phyloP scores from a whole-genome alignment of 1,140 invertebrate genomes.

The Centruroides sculpturatus region DNA sequence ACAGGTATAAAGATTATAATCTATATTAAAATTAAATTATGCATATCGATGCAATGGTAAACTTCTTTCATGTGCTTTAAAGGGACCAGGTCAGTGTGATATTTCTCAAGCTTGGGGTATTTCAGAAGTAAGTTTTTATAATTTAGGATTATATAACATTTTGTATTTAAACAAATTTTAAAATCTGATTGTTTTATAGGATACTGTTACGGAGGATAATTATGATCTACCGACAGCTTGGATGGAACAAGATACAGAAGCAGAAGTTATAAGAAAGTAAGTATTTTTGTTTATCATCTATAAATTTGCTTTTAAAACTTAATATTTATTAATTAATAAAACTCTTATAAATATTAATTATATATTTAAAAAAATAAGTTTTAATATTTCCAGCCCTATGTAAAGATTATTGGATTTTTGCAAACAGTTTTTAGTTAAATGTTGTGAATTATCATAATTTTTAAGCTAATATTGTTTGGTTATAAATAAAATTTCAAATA shows the following conservation, averaged over 20 bases:
- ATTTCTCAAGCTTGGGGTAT: conserved; percentile 24
- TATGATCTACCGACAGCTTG: conserved; percentile 30
- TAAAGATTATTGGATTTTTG: too few species aligned
- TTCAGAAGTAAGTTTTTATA: conserved; percentile 16
- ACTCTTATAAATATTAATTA: too few species aligned
- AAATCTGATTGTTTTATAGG: conserved; percentile 9
- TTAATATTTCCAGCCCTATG: too few species aligned
- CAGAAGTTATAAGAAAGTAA: conserved; percentile 21
- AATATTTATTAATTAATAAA: too few species aligned
- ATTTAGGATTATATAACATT: background rate
- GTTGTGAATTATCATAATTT: too few species aligned
- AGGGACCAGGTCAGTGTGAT: conserved; percentile 20
- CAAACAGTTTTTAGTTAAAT: too few species aligned
- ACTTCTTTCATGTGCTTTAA: background rate
- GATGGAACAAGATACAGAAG: conserved; percentile 25
- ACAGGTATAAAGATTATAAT: conserved; percentile 4
- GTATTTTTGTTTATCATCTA: background rate
- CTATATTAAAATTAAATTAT: background rate
- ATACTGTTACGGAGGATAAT: conserved; percentile 21
- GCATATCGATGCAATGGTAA: too few species aligned
- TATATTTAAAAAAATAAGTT: too few species aligned
- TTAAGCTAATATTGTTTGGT: too few species aligned
- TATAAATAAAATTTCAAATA: too few species aligned
- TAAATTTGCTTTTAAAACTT: background rate
- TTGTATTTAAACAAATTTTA: background rate